phyloP scores from a whole-genome alignment of 2,888 invertebrate genomes.

The Drosophila prolongata region DNA sequence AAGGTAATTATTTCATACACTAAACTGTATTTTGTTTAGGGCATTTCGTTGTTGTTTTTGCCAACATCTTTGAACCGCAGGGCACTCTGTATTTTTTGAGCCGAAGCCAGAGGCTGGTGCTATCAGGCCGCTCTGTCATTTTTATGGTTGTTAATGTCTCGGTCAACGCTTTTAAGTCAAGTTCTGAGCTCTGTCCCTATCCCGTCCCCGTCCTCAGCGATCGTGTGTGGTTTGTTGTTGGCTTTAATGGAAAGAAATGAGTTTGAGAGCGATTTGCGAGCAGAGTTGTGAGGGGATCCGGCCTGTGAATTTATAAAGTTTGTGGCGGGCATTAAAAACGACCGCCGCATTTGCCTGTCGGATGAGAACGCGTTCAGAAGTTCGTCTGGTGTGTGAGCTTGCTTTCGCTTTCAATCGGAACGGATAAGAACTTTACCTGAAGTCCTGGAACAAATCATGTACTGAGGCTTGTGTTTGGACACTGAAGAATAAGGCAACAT shows the following conservation, averaged over 20 bases:
- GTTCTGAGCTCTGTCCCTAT: conserved; percentile 58
- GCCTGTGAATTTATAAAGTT: conserved; percentile 32
- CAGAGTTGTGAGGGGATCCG: conserved; percentile 22
- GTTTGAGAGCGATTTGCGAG: conserved; percentile 36
- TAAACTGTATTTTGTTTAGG: conserved; percentile 48
- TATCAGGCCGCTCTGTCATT: conserved; percentile 47
- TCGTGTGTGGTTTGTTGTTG: conserved; percentile 33
- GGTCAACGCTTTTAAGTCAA: conserved; percentile 77
- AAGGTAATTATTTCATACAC: conserved; percentile 65
- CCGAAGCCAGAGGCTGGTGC: conserved; percentile 22
- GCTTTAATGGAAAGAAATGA: conserved; percentile 66
- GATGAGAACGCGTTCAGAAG: conserved; percentile 74
- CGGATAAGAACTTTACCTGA: background rate
- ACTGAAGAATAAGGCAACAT: background rate
- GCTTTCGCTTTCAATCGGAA: conserved; percentile 1
- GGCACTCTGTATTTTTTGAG: conserved; percentile 43
- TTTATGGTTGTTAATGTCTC: conserved; percentile 70
- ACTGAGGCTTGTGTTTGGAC: background rate
- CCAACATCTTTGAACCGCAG: conserved; percentile 65
- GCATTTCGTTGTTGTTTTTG: conserved; percentile 37
- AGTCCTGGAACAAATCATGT: background rate
- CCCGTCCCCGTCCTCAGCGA: conserved; percentile 19
- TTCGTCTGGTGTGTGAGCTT: conserved; percentile 29
- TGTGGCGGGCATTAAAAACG: conserved; percentile 58
- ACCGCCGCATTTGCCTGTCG: conserved; percentile 52